A percentile compares a stretch with the other conserved stretches of the same genome.
Evolutionary conservation across 1,140 invertebrate species (phyloP).

Genomic region (Babylonia areolata): DNA sequence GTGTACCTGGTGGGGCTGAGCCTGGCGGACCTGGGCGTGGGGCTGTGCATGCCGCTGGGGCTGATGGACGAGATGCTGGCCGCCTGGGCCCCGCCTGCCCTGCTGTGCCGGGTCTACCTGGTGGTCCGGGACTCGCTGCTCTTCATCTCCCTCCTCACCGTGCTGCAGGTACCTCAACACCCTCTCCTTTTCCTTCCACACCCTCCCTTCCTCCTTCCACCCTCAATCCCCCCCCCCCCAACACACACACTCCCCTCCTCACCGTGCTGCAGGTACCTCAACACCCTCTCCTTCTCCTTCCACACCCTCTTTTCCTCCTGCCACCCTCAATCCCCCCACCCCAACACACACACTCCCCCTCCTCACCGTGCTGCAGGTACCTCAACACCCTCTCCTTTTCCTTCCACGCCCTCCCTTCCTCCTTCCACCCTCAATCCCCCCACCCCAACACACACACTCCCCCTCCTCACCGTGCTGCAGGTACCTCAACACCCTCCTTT

Average conservation of each 20-base stretch:
- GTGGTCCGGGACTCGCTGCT: constrained; percentile 59
- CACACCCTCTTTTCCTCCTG: too few relatives aligned
- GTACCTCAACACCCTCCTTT: not conserved
- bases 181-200: not conserved
- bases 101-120: constrained; percentile 52
- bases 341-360: too few relatives aligned
- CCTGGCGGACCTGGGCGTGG: constrained; percentile 59
- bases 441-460: too few relatives aligned
- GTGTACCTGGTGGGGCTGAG: constrained; percentile 62
- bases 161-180: constrained; percentile 44
- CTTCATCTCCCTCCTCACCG: constrained; percentile 59
- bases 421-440: too few relatives aligned
- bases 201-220: too few relatives aligned
- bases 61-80: constrained; percentile 51
- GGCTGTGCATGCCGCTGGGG: constrained; percentile 57
- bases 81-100: constrained; percentile 49
- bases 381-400: not conserved
- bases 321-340: too few relatives aligned
- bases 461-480: constrained; percentile 58
- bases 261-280: too few relatives aligned
- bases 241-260: too few relatives aligned
- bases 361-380: too few relatives aligned
- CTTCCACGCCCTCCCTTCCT: too few relatives aligned
- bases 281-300: too few relatives aligned
- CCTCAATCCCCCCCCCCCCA: too few relatives aligned